phyloP scores from a whole-genome alignment of 2,888 invertebrate species.

The Epinotia brunnichana region DNA sequence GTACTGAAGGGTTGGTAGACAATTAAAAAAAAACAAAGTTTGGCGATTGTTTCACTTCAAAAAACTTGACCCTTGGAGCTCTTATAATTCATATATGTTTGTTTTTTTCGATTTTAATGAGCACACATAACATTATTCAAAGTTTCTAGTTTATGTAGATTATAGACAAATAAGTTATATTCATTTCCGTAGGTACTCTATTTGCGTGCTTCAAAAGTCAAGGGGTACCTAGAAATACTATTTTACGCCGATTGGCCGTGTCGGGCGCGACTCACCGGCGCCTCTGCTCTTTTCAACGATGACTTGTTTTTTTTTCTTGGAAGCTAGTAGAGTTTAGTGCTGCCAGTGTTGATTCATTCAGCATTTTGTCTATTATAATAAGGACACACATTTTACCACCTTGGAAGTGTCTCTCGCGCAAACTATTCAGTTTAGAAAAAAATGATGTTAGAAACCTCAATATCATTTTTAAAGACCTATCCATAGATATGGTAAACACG shows the following conservation, averaged over 20 bases:
- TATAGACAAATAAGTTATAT: not conserved
- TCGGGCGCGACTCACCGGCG: slow-evolving; percentile 60
- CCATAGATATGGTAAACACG: no score
- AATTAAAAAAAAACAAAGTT: no score
- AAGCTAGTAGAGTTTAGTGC: slow-evolving; percentile 3
- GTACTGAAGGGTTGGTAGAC: no score
- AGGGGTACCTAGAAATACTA: slow-evolving; percentile 53
- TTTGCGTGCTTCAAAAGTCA: slow-evolving; percentile 44
- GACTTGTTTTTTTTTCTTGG: slow-evolving; percentile 40
- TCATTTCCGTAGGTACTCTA: not conserved
- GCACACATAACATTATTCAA: not conserved
- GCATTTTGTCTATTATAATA: not conserved
- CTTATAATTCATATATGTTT: no score
- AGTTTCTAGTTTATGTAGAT: not conserved
- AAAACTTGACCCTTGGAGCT: no score
- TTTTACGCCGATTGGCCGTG: slow-evolving; percentile 62
- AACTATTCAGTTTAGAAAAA: no score
- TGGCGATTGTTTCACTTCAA: no score
- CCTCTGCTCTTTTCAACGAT: slow-evolving; percentile 52
- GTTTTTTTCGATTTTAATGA: not conserved
- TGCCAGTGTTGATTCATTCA: slow-evolving; percentile 6
- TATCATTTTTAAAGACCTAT: no score
- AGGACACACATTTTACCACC: no score
- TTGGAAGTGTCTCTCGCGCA: no score
- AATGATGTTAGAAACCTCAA: no score